Evolutionary conservation across 2,797 vertebrate species (phyloP).

Genomic region (Pangasius macronema): DNA sequence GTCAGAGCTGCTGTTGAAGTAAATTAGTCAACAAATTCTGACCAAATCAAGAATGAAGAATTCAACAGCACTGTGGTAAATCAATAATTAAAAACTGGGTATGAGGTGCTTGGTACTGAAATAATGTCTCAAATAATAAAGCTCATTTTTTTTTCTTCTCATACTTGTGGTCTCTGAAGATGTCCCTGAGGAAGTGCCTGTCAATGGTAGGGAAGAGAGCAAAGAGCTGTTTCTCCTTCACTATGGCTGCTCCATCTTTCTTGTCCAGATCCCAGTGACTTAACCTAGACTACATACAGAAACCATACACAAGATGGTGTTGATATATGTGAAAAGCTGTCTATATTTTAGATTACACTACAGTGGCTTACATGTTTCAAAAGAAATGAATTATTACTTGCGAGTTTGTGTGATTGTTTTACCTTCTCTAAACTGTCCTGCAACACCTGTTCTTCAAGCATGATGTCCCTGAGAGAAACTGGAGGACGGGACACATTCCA

Average conservation of each 20-base stretch:
- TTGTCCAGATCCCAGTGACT: slow-evolving; percentile 69
- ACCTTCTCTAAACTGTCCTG: slow-evolving; percentile 87
- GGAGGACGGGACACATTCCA: slow-evolving; percentile 83
- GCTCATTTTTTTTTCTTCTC: slow-evolving; percentile 25
- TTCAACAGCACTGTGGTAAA: background rate
- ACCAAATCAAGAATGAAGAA: background rate
- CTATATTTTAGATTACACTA: background rate
- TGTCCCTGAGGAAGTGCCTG: slow-evolving; percentile 87
- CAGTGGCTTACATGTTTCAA: background rate
- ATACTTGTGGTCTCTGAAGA: slow-evolving; percentile 95
- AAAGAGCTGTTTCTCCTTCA: slow-evolving; percentile 91
- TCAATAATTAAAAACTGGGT: background rate
- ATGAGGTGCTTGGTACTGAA: background rate
- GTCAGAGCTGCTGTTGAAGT: background rate
- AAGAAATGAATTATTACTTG: background rate
- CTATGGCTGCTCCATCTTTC: slow-evolving; percentile 82
- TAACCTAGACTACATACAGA: slow-evolving; percentile 65
- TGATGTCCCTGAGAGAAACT: slow-evolving; percentile 91
- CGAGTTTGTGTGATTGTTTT: slow-evolving; percentile 44
- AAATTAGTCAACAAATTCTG: background rate
- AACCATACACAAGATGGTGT: slow-evolving; percentile 19
- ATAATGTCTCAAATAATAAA: background rate
- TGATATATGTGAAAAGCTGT: background rate
- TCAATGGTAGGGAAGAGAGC: slow-evolving; percentile 88
- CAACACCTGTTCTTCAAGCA: slow-evolving; percentile 90